A percentile compares a stretch with the other conserved stretches of the same genome.
Evolutionary conservation across 1,140 invertebrate genomes (phyloP).

Genomic region (Zaprionus taronus): DNA sequence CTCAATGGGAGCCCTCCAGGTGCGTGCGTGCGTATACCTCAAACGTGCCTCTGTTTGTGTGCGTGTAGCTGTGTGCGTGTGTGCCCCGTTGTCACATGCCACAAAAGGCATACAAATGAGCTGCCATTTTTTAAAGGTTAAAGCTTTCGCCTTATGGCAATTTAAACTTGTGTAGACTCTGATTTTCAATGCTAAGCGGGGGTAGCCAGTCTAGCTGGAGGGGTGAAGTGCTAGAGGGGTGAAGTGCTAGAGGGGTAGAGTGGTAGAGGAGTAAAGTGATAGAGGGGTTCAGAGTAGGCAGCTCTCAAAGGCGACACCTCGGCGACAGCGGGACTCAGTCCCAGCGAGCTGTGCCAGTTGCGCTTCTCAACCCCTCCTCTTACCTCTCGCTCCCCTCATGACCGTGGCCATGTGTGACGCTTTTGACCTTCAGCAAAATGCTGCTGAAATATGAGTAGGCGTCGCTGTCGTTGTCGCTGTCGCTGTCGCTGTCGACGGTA

Average conservation of each 20-base stretch:
- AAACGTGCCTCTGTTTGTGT: not conserved
- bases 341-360: not conserved
- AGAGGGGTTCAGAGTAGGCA: not conserved
- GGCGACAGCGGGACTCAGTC: too few species aligned
- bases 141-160: constrained; percentile 29
- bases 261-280: not conserved
- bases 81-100: constrained; percentile 21
- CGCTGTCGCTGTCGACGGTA: not conserved
- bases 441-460: constrained; percentile 18
- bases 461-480: not conserved
- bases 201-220: not conserved
- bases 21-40: not conserved
- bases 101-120: constrained; percentile 72
- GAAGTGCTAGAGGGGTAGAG: not conserved
- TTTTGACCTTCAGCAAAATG: constrained; percentile 22
- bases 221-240: not conserved
- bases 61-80: constrained; percentile 11
- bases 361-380: not conserved
- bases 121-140: constrained; percentile 51
- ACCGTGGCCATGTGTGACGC: constrained; percentile 10
- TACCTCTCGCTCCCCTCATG: not conserved
- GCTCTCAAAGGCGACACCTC: constrained; percentile 2
- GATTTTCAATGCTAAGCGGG: constrained; percentile 10
- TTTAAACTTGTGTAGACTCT: constrained; percentile 37
- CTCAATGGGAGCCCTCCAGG: not conserved